Percentiles rank a stretch among this genome's conserved stretches.
Conservation (phyloP, 2,888 invertebrate species). For the Melitaea athalia region DNA sequence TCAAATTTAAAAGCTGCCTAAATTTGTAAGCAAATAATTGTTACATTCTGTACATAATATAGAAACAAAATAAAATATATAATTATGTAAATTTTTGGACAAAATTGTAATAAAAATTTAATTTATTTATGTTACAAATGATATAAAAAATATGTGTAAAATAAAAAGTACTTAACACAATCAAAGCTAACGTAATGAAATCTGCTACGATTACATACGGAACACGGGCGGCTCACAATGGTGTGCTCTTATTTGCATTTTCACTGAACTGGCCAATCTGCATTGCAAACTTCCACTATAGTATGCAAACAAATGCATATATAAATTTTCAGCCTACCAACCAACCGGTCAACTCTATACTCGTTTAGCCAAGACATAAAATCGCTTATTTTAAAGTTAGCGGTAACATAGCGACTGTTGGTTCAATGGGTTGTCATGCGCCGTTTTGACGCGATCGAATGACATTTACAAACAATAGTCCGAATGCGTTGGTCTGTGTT, state of each 20-base stretch:
- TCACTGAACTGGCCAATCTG: constrained; percentile 72
- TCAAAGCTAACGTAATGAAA: constrained; percentile 35
- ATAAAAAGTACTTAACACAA: constrained; percentile 13
- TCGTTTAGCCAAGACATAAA: constrained; percentile 19
- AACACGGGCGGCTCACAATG: constrained; percentile 52
- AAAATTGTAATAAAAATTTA: no score
- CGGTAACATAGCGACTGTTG: constrained; percentile 37
- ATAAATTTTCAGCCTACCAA: constrained; percentile 14
- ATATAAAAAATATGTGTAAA: neutral
- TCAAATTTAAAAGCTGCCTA: no score
- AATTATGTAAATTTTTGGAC: neutral
- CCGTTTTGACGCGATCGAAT: constrained; percentile 63
- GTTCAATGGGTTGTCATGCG: constrained; percentile 52
- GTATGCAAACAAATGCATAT: constrained; percentile 57
- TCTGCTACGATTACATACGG: constrained; percentile 44
- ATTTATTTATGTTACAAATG: neutral
- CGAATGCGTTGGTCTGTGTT: constrained; percentile 39
- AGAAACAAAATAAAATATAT: neutral
- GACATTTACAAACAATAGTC: constrained; percentile 60
- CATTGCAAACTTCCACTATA: constrained; percentile 69
- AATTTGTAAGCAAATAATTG: no score
- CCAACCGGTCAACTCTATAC: constrained; percentile 13
- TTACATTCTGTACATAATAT: neutral
- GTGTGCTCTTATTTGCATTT: constrained; percentile 66
- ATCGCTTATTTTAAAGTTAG: constrained; percentile 25